These are phyloP conservation scores for Sphenodon punctatus DNA, from an alignment of 2,797 vertebrate genomes.

Conservation along the genomic window DNA sequence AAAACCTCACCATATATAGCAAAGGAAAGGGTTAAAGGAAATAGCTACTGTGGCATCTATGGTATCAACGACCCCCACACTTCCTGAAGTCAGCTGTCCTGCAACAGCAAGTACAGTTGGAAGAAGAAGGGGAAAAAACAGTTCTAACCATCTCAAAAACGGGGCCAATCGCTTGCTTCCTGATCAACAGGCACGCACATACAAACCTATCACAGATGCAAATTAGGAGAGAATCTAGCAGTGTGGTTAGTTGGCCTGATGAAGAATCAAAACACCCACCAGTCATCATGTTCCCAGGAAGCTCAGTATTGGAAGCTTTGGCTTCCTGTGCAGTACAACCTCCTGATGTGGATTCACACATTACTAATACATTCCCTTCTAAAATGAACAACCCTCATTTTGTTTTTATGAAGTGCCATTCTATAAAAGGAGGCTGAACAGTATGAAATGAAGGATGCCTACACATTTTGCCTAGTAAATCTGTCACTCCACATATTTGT, in stretches of 20 bases:
- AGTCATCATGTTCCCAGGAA: background rate
- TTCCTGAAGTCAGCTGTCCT: background rate
- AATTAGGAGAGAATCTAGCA: too few species aligned
- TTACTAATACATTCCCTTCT: background rate
- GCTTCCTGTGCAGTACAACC: background rate
- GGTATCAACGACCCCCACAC: fast-evolving
- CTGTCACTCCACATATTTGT: background rate
- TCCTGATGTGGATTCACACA: background rate
- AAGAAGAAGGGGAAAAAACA: background rate
- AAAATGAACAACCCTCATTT: background rate
- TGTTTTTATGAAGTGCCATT: background rate
- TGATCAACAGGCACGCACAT: fast-evolving
- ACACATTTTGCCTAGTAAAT: background rate
- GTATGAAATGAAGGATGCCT: fast-evolving
- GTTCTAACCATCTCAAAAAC: background rate
- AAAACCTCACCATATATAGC: too few species aligned
- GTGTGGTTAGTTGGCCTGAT: background rate
- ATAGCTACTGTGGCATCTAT: background rate
- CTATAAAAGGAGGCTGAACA: background rate
- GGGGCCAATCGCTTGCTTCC: fast-evolving
- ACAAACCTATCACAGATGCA: background rate
- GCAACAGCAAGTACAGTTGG: fast-evolving
- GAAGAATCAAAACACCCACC: background rate
- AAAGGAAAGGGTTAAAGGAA: background rate
- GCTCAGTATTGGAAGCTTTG: background rate